phyloP scores from a whole-genome alignment of 2,888 invertebrate species.

The Nowickia ferox region DNA sequence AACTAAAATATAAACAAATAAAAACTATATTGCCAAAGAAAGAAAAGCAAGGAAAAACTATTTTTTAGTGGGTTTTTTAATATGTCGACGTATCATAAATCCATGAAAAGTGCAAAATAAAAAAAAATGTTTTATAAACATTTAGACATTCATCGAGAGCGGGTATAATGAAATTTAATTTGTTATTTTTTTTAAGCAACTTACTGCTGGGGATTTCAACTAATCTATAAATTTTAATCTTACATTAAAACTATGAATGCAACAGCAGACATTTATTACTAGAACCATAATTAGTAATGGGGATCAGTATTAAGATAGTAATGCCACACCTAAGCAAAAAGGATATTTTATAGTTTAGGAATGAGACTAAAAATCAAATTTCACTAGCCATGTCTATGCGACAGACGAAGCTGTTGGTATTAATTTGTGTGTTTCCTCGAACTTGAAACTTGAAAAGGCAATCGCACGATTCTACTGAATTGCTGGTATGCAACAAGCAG shows the following conservation, averaged over 20 bases:
- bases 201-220: not conserved
- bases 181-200: slow-evolving; percentile 23
- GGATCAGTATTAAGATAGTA: not conserved
- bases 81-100: slow-evolving; percentile 52
- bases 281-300: not conserved
- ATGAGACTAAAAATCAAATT: too few species aligned
- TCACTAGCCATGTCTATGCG: too few species aligned
- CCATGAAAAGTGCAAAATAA: slow-evolving; percentile 38
- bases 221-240: not conserved
- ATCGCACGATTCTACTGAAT: too few species aligned
- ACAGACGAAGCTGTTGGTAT: too few species aligned
- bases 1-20: slow-evolving; percentile 73
- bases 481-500: too few species aligned
- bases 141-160: not conserved
- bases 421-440: too few species aligned
- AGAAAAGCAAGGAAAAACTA: slow-evolving; percentile 32
- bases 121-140: slow-evolving; percentile 7
- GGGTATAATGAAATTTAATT: not conserved
- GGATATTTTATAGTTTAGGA: too few species aligned
- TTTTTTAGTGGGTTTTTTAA: slow-evolving; percentile 39
- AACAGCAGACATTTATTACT: not conserved
- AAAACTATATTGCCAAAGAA: slow-evolving; percentile 52
- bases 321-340: not conserved
- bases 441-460: too few species aligned
- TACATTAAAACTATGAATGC: not conserved